Conservation (phyloP, 2,888 invertebrate species). For the Lamellibrachia satsuma region DNA sequence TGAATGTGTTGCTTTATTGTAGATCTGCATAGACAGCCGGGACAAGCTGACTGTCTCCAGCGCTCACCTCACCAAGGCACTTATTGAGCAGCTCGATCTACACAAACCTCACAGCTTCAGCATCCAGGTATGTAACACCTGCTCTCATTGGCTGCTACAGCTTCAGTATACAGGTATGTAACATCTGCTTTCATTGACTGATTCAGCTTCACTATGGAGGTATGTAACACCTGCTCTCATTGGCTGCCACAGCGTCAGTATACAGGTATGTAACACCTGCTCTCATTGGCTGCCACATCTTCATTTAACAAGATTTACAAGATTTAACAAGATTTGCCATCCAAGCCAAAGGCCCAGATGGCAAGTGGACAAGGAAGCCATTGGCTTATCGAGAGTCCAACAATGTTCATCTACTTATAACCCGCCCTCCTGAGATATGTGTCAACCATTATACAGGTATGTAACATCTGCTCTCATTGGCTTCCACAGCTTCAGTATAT, state of each 20-base stretch:
- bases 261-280: too few species aligned
- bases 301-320: slow-evolving; percentile 36
- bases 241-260: not conserved
- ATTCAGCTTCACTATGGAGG: slow-evolving; percentile 51
- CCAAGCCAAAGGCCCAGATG: too few species aligned
- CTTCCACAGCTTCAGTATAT: not conserved
- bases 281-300: slow-evolving; percentile 29
- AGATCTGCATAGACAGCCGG: slow-evolving; percentile 56
- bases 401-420: too few species aligned
- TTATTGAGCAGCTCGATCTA: slow-evolving; percentile 52
- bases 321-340: too few species aligned
- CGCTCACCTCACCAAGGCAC: slow-evolving; percentile 49
- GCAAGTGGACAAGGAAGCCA: too few species aligned
- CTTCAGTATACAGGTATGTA: too few species aligned
- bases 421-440: too few species aligned
- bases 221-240: not conserved
- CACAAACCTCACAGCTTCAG: slow-evolving; percentile 50
- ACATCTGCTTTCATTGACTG: too few species aligned
- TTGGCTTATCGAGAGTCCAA: too few species aligned
- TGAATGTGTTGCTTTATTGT: slow-evolving; percentile 19
- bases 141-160: not conserved
- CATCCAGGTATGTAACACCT: slow-evolving; percentile 44
- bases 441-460: slow-evolving; percentile 46
- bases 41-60: slow-evolving; percentile 43
- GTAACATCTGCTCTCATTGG: not conserved